These are phyloP conservation scores for Pluvialis apricaria DNA, from an alignment of 2,113 vertebrate species.

Conservation along the genomic window DNA sequence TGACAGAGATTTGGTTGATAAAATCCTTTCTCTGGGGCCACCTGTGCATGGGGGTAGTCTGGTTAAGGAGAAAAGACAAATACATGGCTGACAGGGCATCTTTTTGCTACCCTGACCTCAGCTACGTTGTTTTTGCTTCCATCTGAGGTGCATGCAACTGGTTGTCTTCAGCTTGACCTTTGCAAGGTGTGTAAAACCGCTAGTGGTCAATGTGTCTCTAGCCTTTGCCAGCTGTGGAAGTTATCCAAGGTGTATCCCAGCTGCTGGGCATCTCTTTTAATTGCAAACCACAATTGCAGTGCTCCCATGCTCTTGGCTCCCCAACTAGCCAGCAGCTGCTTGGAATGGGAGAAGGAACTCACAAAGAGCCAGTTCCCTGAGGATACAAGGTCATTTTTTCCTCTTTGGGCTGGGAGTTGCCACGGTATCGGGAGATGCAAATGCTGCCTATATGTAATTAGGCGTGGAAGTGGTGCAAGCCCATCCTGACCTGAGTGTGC, in stretches of 20 bases:
- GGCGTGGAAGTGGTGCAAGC: rapidly evolving
- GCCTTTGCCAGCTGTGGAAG: neutral
- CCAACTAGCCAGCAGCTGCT: neutral
- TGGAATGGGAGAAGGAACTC: neutral
- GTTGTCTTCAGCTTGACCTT: neutral
- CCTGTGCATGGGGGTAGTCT: neutral
- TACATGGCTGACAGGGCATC: neutral
- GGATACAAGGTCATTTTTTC: neutral
- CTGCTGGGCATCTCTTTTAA: neutral
- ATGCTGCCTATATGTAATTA: rapidly evolving
- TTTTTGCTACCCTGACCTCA: neutral
- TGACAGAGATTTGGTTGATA: neutral
- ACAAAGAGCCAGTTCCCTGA: neutral
- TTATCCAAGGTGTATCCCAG: neutral
- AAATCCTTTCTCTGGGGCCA: neutral
- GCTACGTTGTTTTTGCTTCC: neutral
- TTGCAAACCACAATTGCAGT: neutral
- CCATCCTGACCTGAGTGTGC: neutral
- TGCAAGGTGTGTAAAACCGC: neutral
- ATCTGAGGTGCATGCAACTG: neutral
- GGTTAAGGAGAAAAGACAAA: neutral
- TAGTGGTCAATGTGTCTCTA: neutral
- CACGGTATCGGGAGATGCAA: rapidly evolving
- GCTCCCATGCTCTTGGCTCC: neutral
- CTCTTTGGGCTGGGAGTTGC: neutral